Percentiles rank a stretch among this genome's conserved stretches.
Evolutionary conservation across 2,113 vertebrate genomes (phyloP).

Genomic region (Mionectes macconnelli): DNA sequence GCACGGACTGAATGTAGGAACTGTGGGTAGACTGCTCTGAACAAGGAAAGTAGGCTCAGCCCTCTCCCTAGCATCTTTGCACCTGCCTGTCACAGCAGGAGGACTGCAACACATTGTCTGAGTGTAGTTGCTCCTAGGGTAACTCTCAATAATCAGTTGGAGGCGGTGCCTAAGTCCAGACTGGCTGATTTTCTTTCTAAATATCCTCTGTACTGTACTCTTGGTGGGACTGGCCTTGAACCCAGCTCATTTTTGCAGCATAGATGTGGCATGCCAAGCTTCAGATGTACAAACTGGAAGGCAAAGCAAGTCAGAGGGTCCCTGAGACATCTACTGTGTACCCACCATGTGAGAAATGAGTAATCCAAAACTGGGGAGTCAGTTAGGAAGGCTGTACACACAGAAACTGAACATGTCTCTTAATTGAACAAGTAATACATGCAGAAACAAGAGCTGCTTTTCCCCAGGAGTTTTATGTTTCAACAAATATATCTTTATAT

Average conservation of each 20-base stretch:
- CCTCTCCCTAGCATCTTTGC: neutral
- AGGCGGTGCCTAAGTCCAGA: neutral
- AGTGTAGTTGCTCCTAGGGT: no score
- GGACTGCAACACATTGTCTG: neutral
- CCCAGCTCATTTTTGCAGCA: neutral
- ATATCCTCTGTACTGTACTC: neutral
- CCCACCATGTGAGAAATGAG: neutral
- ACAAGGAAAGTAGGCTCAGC: neutral
- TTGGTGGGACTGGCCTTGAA: neutral
- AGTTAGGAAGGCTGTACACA: neutral
- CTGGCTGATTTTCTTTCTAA: neutral
- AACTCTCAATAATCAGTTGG: neutral
- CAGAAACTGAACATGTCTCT: neutral
- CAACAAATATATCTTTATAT: neutral
- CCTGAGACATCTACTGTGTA: neutral
- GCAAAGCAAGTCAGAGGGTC: neutral
- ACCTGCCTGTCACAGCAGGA: neutral
- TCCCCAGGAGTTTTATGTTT: neutral
- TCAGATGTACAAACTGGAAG: neutral
- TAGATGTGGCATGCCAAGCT: neutral
- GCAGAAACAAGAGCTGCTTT: neutral
- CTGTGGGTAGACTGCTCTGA: neutral
- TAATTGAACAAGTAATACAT: neutral
- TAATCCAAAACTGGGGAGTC: neutral
- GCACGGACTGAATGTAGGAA: fast-evolving